Evolutionary conservation across 2,113 vertebrate species (phyloP), one percentile per base, ranked within the genome.

Genomic region (Spheniscus mendiculus): DNA sequence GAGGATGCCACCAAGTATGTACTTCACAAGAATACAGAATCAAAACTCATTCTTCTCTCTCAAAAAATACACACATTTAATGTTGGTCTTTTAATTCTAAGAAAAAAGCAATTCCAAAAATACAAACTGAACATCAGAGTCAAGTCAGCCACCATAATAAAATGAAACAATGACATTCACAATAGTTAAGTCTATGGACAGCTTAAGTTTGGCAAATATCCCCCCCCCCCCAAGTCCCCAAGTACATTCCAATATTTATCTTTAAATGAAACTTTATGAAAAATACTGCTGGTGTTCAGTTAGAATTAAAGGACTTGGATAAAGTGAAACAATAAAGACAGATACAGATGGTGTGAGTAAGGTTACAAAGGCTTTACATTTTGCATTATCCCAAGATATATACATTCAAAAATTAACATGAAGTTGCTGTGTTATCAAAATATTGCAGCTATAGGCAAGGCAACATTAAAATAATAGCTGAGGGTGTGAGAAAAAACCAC

Each of bases 241-340:
- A 72, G 61, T 97, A 98, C 97, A 96, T 97, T 98, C 96, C 91
- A 93, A 96, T 94, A 87, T 89, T 91, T 82, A 92, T 92, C 29
- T 15, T 95, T 77, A 96, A 96, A 94, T 63, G 95, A 97, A 97
- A 81, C 94, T 76, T 96, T 95, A 97, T n/a, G 96, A 98, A 97
- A 98, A 98, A 98, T 97, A 98, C 98, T 98, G 98, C 98, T 98
- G 98, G 98, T 98, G 98, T 98, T 98, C 98, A 98, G 97, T 98
- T 98, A 98, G 98, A 98, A 98, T 98, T 98, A 97, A 97, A 98
- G 97, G 97, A 97, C 93, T 97, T 91, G 82, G 83, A 97, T 94
- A 83, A 98, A 98, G 95, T 97, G 93, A 98, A 98, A 98, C 82
- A 97, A 96, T 92, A 96, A 74, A 94, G 94, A 97, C 88, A 92